These are phyloP conservation scores for Taxidea taxus DNA, from an alignment of 2,113 vertebrate species.

Conservation along the genomic window DNA sequence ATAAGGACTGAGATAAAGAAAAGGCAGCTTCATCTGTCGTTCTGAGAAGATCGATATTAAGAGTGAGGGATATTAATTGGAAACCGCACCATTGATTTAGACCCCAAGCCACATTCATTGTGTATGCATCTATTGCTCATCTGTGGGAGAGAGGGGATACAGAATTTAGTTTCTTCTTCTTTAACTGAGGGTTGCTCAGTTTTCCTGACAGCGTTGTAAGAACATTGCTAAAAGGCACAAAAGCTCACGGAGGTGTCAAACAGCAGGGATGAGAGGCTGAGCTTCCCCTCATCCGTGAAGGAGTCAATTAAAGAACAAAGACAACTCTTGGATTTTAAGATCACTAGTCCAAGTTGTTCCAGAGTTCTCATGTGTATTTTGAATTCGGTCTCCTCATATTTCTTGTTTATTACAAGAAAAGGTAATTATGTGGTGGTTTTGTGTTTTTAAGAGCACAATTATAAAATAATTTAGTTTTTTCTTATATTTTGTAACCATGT, in stretches of 20 bases:
- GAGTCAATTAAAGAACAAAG: slow-evolving; percentile 77
- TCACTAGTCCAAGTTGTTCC: slow-evolving; percentile 35
- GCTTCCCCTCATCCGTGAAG: slow-evolving; percentile 71
- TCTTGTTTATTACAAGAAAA: not conserved
- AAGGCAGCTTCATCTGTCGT: slow-evolving; percentile 7
- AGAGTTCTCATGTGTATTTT: slow-evolving; percentile 39
- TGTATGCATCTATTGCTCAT: not conserved
- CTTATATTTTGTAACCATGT: not conserved
- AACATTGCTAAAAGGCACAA: slow-evolving; percentile 54
- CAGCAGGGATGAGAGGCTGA: slow-evolving; percentile 66
- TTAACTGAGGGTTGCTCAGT: not conserved
- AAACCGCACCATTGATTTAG: not conserved
- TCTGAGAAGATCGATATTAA: not conserved
- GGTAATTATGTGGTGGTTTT: not conserved
- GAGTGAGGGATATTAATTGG: not conserved
- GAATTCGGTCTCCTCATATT: not conserved
- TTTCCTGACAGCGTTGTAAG: slow-evolving; percentile 55
- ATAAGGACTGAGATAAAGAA: not conserved
- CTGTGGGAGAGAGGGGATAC: not conserved
- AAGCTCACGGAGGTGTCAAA: slow-evolving; percentile 67
- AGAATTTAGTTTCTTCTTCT: slow-evolving; percentile 16
- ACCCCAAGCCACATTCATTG: not conserved
- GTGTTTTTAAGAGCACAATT: not conserved
- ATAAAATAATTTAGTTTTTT: not conserved
- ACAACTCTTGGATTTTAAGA: slow-evolving; percentile 54